phyloP scores from a whole-genome alignment of 2,113 vertebrate species.

The Sialia sialis region DNA sequence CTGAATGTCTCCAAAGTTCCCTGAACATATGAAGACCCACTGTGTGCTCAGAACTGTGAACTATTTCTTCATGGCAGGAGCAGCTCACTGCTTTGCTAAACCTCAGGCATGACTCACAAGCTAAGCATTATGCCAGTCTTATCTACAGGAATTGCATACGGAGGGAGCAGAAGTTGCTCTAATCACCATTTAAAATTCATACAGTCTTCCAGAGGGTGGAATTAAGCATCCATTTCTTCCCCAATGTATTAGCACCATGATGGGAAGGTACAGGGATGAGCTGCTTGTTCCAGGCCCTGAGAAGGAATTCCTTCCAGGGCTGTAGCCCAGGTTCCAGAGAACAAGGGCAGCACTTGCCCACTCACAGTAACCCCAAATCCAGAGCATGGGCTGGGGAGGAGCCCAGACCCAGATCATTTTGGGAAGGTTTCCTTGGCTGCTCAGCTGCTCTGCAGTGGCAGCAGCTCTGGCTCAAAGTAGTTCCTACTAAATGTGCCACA shows the following conservation, averaged over 20 bases:
- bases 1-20: background rate
- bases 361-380: fast-evolving
- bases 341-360: background rate
- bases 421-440: background rate
- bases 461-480: background rate
- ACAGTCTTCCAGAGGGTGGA: background rate
- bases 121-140: background rate
- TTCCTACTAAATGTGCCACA: background rate
- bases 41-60: background rate
- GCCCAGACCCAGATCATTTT: background rate
- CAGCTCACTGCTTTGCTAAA: background rate
- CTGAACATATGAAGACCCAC: background rate
- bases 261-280: background rate
- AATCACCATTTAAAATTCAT: background rate
- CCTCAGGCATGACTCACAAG: background rate
- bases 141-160: fast-evolving
- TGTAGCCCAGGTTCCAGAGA: background rate
- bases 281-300: background rate
- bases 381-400: background rate
- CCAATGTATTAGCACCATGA: fast-evolving
- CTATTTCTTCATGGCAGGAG: background rate
- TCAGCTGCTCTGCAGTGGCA: background rate
- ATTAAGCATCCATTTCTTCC: background rate
- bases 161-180: background rate
- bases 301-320: background rate